phyloP scores from a whole-genome alignment of 1,140 invertebrate genomes.

The Drosophila sp. region DNA sequence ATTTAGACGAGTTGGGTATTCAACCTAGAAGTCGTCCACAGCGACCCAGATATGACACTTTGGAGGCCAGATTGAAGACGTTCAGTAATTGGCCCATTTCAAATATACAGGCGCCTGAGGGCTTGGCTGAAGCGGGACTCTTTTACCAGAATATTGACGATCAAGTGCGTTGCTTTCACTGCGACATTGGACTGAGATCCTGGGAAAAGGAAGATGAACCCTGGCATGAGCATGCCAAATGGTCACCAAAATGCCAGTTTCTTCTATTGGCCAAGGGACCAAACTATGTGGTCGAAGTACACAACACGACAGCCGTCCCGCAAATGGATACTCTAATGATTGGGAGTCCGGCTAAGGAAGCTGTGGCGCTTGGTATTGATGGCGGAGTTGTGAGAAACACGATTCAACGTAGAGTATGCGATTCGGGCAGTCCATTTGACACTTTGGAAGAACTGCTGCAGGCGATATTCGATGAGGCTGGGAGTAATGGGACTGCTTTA shows the following conservation, averaged over 20 bases:
- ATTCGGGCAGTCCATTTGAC: constrained; percentile 84
- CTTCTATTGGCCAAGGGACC: constrained; percentile 91
- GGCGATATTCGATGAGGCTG: constrained; percentile 86
- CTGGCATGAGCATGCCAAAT: constrained; percentile 95
- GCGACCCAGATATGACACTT: constrained; percentile 86
- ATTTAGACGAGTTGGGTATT: constrained; percentile 86
- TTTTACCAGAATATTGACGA: constrained; percentile 87
- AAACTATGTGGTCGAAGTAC: constrained; percentile 87
- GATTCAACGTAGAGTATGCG: constrained; percentile 77
- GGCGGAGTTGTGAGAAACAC: constrained; percentile 87
- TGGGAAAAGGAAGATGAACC: constrained; percentile 94
- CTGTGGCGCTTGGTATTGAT: constrained; percentile 88
- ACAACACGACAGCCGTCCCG: constrained; percentile 21
- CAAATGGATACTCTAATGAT: constrained; percentile 83
- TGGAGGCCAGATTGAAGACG: constrained; percentile 86
- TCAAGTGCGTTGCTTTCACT: constrained; percentile 95
- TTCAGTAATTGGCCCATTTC: constrained; percentile 87
- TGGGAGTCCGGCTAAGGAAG: constrained; percentile 85
- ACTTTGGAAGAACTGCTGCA: constrained; percentile 88
- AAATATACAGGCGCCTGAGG: constrained; percentile 87
- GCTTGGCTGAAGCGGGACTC: constrained; percentile 90
- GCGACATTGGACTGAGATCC: constrained; percentile 92
- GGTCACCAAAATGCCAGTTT: constrained; percentile 93
- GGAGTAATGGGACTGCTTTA: constrained; percentile 32
- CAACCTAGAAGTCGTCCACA: constrained; percentile 86